phyloP scores from a whole-genome alignment of 2,113 vertebrate species.

The Passer montanus region DNA sequence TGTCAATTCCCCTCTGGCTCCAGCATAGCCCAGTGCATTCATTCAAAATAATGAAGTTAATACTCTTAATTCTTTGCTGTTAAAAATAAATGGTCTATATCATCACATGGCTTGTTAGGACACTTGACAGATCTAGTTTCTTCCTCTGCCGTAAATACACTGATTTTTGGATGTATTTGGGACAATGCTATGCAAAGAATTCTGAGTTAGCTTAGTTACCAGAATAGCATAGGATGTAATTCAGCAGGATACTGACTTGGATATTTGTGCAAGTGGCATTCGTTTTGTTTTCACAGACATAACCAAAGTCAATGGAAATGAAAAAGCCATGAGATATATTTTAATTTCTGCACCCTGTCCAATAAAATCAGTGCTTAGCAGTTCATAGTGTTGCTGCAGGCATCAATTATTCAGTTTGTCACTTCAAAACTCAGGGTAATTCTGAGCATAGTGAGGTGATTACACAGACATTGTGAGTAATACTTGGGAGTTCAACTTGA shows the following conservation, averaged over 20 bases:
- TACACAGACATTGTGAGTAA: neutral
- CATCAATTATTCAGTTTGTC: neutral
- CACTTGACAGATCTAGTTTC: neutral
- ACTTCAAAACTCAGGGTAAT: neutral
- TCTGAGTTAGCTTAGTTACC: neutral
- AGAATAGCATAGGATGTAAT: neutral
- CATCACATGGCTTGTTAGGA: neutral
- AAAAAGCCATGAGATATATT: neutral
- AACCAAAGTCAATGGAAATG: neutral
- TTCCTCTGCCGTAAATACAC: neutral
- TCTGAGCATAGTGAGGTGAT: neutral
- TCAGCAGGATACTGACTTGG: neutral
- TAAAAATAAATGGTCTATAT: neutral
- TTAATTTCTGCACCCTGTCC: neutral
- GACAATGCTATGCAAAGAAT: neutral
- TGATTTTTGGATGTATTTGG: neutral
- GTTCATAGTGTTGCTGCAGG: neutral
- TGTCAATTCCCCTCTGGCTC: neutral
- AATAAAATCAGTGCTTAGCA: neutral
- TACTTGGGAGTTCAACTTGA: neutral
- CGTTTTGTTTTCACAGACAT: neutral
- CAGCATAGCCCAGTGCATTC: neutral
- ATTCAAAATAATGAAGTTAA: constrained; percentile 14
- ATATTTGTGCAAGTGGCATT: neutral
- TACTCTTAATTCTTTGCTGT: neutral